Base-by-base conservation (phyloP, 1,140 invertebrate genomes). In the Cherax quadricarinatus region DNA sequence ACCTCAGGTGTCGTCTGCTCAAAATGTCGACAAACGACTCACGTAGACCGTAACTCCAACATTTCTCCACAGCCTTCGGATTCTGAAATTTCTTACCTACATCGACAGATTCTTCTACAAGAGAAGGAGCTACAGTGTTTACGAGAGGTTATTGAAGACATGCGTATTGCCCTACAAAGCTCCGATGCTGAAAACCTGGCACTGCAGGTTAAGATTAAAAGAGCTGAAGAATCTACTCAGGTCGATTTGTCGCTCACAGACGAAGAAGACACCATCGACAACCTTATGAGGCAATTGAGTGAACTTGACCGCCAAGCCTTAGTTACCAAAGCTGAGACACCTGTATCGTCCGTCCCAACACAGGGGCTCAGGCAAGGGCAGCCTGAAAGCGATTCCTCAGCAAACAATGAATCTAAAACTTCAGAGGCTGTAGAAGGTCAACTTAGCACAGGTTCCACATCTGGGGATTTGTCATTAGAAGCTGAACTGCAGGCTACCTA, bases 241-340 rank as follows among this genome's bases (percentile, higher is more conserved):
- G 80, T 57, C 10, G 88, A 89, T 12, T 16, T 89, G 60, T 89
- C 80, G 4, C 60, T 89, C 18, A 89, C 88, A 30, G 88, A 89
- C 51, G 88, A 89, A 83, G 88, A 89, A 80, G 70, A 89, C 88
- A 89, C 88, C 12, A 89, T 89, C 81, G 88, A 89, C 51, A 66
- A 89, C 81, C 81, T 89, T 48, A 62, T 89, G 60, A 66, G 62
- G 49, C 88, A 89, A n/a, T 81, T 89, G 48, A 83, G 62, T 6
- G 88, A 82, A 10, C 78, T 89, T 18, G 66, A 57, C 60, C 48
- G 62, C 14, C 88, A 62, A 18, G 51, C 24, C 81, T 10, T 80
- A 7, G 7, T 51, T 14, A 75, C 70, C 6, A 30, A 30, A 1
- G 7, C n/a, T 14, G 70, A 6, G 3, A 75, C 70, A 24, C 5